Conservation (phyloP, 2,113 vertebrate species). For the Cebus imitator region DNA sequence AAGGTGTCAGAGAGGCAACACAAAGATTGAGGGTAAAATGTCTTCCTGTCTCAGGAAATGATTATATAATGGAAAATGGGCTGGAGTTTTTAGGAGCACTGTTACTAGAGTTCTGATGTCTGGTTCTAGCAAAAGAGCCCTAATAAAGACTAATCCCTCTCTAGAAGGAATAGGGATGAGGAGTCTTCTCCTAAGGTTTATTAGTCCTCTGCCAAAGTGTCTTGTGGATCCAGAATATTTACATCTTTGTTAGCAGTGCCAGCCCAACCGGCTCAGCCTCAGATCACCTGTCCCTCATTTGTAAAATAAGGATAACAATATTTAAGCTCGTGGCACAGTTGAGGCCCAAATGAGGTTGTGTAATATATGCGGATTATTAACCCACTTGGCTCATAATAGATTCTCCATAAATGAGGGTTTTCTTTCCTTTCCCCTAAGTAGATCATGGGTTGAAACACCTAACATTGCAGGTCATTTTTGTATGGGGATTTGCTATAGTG, state of each 20-base stretch:
- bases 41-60: not conserved
- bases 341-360: not conserved
- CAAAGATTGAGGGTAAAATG: not conserved
- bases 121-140: not conserved
- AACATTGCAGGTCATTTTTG: slow-evolving; percentile 53
- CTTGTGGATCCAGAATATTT: not conserved
- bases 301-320: not conserved
- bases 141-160: not conserved
- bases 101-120: not conserved
- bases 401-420: not conserved
- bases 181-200: not conserved
- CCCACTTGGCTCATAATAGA: not conserved
- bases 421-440: not conserved
- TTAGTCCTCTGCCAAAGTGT: not conserved
- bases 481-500: slow-evolving; percentile 48
- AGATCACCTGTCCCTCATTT: not conserved
- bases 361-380: not conserved
- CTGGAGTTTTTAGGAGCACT: not conserved
- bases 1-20: not conserved
- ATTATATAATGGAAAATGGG: not conserved
- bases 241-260: not conserved
- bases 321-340: not conserved
- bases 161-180: not conserved
- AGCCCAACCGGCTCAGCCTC: not conserved
- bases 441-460: not conserved